Evolutionary conservation across 2,113 vertebrate species (phyloP), one percentile per base, ranked within the genome.

Genomic region (Cololabis saira): DNA sequence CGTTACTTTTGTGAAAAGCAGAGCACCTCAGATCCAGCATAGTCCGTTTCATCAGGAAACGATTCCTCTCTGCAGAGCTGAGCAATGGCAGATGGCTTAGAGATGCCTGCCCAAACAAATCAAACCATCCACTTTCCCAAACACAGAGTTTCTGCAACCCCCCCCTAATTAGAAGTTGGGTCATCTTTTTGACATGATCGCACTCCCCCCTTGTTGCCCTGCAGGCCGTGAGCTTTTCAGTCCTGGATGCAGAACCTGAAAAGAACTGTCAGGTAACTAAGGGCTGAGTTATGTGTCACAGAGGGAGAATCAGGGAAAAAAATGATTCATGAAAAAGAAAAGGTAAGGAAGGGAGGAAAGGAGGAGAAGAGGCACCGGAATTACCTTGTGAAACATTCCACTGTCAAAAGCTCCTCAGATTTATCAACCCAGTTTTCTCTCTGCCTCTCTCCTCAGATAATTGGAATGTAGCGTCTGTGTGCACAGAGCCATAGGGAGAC

Each of bases 401-500:
- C 66, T 90, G 86, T 88, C 89, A 84, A 72, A 81, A 61, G 61
- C 55, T 56, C 65, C 72, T 81, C 77, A 82, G 82, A 89, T 90
- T 87, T 83, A 88, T 85, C 83, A 78, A 85, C 72, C 67, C 49
- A 43, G 48, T 55, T 79, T 79, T 87, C 66, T 51, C 72, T 80
- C 82, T 77, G 64, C 69, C 41, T 52, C 75, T 80, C 73, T 86
- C 76, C 83, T 83, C 82, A 78, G 69, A 83, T 91, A 89, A 93
- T 91, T 92, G 86, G 86, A 83, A 76, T 67, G 80, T 54, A 75
- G 75, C 37, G 67, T 64, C 33, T 37, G 54, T 83, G 77, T 71
- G 71, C 79, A 47, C 69, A 63, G 73, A 78, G 72, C 76, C 78
- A 74, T 66, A 5, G 66, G 67, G 68, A 89, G 82, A 82, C 85